A percentile compares a stretch with the other conserved stretches of the same genome.
phyloP scores from a whole-genome alignment of 2,888 invertebrate genomes.

The Palloptera scutellata region DNA sequence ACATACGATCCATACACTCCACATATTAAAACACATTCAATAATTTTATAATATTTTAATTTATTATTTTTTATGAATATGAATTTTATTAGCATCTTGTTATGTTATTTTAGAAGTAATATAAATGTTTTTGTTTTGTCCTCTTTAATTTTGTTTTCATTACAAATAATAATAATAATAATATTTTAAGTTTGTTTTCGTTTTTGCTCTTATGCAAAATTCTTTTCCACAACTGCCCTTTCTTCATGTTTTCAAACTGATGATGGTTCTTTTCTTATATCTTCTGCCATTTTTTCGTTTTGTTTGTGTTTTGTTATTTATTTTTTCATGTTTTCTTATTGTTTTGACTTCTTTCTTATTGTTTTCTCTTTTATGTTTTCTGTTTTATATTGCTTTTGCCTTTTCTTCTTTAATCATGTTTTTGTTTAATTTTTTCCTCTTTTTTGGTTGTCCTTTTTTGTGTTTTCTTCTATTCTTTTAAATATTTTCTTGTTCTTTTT shows the following conservation, averaged over 20 bases:
- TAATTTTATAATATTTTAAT: constrained; percentile 10
- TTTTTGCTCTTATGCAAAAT: constrained; percentile 3
- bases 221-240: constrained; percentile 16
- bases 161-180: background rate
- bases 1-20: background rate
- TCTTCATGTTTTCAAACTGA: constrained; percentile 12
- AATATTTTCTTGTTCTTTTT: constrained; percentile 38
- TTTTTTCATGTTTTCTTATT: constrained; percentile 5
- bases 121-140: constrained; percentile 13
- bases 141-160: constrained; percentile 12
- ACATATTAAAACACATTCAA: constrained; percentile 7
- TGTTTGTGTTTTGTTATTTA: constrained; percentile 10
- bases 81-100: constrained; percentile 5
- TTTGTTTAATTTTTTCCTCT: constrained; percentile 38
- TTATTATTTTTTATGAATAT: constrained; percentile 9
- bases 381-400: constrained; percentile 35
- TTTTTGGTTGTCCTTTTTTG: constrained; percentile 39
- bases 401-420: constrained; percentile 33
- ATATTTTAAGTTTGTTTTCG: constrained; percentile 21
- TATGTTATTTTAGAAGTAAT: background rate
- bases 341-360: constrained; percentile 25
- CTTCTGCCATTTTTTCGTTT: constrained; percentile 15
- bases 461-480: constrained; percentile 43
- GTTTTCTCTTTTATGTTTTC: constrained; percentile 39
- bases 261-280: constrained; percentile 15